Evolutionary conservation across 2,113 vertebrate species (phyloP).

Genomic region (Brachionichthys hirsutus): DNA sequence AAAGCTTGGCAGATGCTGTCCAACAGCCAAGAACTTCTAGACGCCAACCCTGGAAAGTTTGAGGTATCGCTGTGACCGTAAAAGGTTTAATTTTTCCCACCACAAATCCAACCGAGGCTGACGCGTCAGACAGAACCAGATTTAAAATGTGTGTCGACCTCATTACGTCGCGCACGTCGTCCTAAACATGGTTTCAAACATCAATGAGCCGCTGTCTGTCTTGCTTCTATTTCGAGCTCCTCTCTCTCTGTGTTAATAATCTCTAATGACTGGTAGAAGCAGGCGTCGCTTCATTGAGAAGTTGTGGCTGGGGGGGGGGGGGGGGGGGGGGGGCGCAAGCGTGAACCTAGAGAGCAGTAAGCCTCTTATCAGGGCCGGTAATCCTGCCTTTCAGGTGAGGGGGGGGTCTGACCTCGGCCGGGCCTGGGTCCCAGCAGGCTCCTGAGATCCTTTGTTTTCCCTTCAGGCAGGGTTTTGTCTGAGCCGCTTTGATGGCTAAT

Average conservation of each 20-base stretch:
- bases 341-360: constrained; percentile 38
- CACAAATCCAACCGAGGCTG: too few relatives aligned
- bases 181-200: too few relatives aligned
- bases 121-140: too few relatives aligned
- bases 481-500: neutral
- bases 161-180: too few relatives aligned
- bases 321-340: constrained; percentile 30
- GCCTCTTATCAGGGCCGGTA: constrained; percentile 64
- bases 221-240: neutral
- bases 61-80: constrained; percentile 71
- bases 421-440: neutral
- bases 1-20: constrained; percentile 91
- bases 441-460: neutral
- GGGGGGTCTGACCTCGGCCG: constrained; percentile 9
- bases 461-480: neutral
- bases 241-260: neutral
- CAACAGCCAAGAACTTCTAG: constrained; percentile 86
- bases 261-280: neutral
- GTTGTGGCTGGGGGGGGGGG: constrained; percentile 21
- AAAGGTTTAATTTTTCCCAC: neutral
- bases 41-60: constrained; percentile 84
- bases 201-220: neutral
- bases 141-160: too few relatives aligned
- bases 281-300: neutral
- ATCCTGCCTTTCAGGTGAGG: constrained; percentile 57